Evolutionary conservation across 2,797 vertebrate genomes (phyloP).

Genomic region (Esox lucius): DNA sequence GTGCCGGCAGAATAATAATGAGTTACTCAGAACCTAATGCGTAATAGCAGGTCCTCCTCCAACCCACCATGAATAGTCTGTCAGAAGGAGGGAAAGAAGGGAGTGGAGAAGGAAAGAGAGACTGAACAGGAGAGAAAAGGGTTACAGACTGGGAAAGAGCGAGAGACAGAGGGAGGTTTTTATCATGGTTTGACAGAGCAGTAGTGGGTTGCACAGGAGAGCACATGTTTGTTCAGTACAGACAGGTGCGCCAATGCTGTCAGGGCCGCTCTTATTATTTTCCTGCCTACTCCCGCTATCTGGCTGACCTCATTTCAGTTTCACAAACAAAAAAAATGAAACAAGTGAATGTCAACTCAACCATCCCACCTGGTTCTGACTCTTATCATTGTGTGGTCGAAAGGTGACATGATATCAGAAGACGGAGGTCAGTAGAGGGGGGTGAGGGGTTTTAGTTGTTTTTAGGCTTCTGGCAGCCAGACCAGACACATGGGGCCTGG

Average conservation of each 20-base stretch:
- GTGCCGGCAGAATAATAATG: not conserved
- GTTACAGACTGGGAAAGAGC: too few relatives aligned
- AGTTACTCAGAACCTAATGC: not conserved
- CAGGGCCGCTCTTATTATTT: constrained; percentile 19
- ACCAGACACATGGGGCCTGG: not conserved
- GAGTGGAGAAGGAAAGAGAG: too few relatives aligned
- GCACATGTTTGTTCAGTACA: not conserved
- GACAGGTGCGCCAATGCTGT: constrained; percentile 9
- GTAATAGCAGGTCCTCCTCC: not conserved
- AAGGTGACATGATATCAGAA: not conserved
- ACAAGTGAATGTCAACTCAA: not conserved
- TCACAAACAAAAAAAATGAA: constrained; percentile 1
- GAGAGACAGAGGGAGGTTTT: not conserved
- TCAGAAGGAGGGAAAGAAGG: too few relatives aligned
- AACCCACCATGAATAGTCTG: not conserved
- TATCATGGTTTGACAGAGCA: constrained; percentile 7
- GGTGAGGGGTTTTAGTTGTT: not conserved
- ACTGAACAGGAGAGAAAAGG: too few relatives aligned
- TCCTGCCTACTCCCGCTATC: not conserved
- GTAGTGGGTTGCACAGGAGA: constrained; percentile 12
- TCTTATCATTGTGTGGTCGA: not conserved
- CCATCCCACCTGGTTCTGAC: not conserved
- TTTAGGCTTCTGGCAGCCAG: not conserved
- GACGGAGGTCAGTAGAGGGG: not conserved
- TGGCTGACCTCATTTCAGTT: constrained; percentile 15